Base-by-base conservation (phyloP, 2,113 vertebrate genomes). In the Junco hyemalis region DNA sequence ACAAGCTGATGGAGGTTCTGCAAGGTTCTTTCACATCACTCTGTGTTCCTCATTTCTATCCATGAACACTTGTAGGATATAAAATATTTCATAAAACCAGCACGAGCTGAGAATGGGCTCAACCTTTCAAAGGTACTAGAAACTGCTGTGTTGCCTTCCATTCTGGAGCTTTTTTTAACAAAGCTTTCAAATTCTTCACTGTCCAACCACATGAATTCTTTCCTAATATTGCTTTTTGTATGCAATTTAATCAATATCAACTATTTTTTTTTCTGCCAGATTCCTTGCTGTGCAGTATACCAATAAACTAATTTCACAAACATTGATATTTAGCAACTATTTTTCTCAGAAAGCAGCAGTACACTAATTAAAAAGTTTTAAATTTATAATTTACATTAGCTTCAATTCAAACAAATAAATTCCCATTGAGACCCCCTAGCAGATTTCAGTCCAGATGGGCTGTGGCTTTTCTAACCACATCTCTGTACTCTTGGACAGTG, bases 21-120 rank as follows among this genome's bases (percentile, higher is more conserved):
- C 36, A 76, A 28, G 9, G 28, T 4, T 4, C n/a, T 53, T 82
- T 84, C 47, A 26, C 0, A 0, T 71, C 54, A 24, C 44, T 60
- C 8, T 22, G 5, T 29, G 11, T 9, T 74, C 36, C 44, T 69
- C 13, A n/a, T 42, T 85, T 71, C 25, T 88, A 35, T 42, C 59
- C 12, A 57, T 11, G 42, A 5, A 16, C 4, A 45, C 50, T 7
- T 31, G 12, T 23, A 47, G 48, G 13, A 19, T 50, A 54, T 25
- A 65, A 93, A 87, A 48, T 74, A 87, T 66, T 74, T 85, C 35
- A 54, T 20, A 6, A 59, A 92, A 63, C 7, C 2, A 1, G 13
- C 48, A 33, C 3, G 29, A 93, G 36, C 17, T 70, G 45, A 89
- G 19, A 23, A 57, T 7, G 13, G 19, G 38, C 42, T 81, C 2